Evolutionary conservation across 2,113 vertebrate species (phyloP).

Genomic region (Siniperca chuatsi): DNA sequence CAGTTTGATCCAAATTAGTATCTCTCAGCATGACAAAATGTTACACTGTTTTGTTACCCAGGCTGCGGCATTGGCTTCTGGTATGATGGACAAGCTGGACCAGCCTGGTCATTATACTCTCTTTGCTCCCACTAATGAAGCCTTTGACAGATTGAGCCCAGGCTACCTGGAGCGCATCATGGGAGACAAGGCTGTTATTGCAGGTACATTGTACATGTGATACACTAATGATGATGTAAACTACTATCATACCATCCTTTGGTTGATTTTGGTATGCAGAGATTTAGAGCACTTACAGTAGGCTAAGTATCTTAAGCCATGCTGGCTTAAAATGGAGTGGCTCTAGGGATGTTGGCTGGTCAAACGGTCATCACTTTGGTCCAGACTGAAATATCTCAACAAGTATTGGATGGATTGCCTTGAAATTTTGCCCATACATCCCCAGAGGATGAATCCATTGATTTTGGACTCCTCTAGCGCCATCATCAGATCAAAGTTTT

Average conservation of each 20-base stretch:
- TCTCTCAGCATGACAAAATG: not conserved
- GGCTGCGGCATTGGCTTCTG: slow-evolving; percentile 85
- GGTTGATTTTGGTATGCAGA: not conserved
- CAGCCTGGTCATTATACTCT: slow-evolving; percentile 92
- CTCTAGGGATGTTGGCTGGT: not conserved
- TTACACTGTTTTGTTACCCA: slow-evolving; percentile 65
- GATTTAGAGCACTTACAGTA: not conserved
- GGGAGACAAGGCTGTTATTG: slow-evolving; percentile 87
- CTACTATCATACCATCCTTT: not conserved
- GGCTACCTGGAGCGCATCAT: slow-evolving; percentile 88
- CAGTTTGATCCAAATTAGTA: not conserved
- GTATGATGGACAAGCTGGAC: slow-evolving; percentile 86
- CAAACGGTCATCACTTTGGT: not conserved
- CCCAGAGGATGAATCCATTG: not conserved
- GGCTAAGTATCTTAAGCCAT: not conserved
- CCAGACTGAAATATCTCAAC: not conserved
- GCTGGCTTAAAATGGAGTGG: not conserved
- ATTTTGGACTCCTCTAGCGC: not conserved
- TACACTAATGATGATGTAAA: not conserved
- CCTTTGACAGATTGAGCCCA: slow-evolving; percentile 88
- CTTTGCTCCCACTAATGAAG: slow-evolving; percentile 94
- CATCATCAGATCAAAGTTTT: not conserved
- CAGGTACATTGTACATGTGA: slow-evolving; percentile 83
- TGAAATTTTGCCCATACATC: not conserved
- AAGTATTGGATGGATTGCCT: not conserved